These are phyloP conservation scores for Morone saxatilis DNA, from an alignment of 2,113 vertebrate genomes.

Conservation along the genomic window DNA sequence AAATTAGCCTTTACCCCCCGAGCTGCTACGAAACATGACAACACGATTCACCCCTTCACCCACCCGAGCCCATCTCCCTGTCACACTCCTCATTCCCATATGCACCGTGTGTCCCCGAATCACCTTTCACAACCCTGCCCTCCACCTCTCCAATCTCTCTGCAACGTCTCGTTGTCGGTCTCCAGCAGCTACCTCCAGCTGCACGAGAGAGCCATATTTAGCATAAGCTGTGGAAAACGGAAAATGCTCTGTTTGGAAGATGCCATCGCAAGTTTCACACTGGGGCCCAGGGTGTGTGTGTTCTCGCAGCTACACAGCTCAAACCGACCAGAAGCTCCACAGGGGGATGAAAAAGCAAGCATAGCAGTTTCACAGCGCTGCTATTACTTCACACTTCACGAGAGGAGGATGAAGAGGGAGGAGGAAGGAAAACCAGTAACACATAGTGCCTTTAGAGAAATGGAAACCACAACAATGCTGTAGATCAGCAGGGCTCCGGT, in stretches of 20 bases:
- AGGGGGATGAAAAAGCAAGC: slow-evolving; percentile 49
- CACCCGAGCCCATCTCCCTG: slow-evolving; percentile 10
- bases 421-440: slow-evolving; percentile 28
- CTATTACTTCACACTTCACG: slow-evolving; percentile 56
- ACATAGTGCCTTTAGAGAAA: slow-evolving; percentile 26
- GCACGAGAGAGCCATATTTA: slow-evolving; percentile 52
- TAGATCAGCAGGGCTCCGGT: slow-evolving; percentile 24
- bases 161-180: slow-evolving; percentile 11
- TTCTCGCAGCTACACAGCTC: slow-evolving; percentile 40
- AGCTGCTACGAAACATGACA: slow-evolving; percentile 58
- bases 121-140: slow-evolving; percentile 39
- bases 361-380: slow-evolving; percentile 57
- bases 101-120: slow-evolving; percentile 34
- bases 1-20: slow-evolving; percentile 67
- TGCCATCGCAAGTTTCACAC: slow-evolving; percentile 46
- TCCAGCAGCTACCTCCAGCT: slow-evolving; percentile 47
- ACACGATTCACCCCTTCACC: slow-evolving; percentile 56
- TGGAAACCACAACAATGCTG: slow-evolving; percentile 32
- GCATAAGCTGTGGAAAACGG: slow-evolving; percentile 27
- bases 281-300: slow-evolving; percentile 8
- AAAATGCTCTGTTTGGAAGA: slow-evolving; percentile 25
- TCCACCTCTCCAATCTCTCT: slow-evolving; percentile 1
- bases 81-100: slow-evolving; percentile 38
- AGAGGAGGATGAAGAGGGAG: slow-evolving; percentile 29
- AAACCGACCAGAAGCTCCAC: slow-evolving; percentile 60